Base-by-base conservation (phyloP, 2,888 invertebrate genomes). In the Drosophila sordidula region DNA sequence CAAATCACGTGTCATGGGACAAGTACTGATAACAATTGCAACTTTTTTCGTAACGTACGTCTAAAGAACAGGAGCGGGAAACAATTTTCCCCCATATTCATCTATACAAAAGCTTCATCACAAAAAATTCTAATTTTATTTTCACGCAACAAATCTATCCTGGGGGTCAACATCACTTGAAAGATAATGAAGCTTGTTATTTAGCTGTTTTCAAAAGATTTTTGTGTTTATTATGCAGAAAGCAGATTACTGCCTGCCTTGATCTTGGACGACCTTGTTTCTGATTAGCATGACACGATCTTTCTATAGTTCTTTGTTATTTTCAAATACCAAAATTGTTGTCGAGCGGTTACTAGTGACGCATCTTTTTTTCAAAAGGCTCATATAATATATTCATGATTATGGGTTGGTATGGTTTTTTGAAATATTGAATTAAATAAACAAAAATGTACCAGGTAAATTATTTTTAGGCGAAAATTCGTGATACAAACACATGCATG, bases 211-310 rank as follows among this genome's bases (percentile, higher is more conserved):
- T 83, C 47, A 70, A 73, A 59, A 68, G 73, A 74, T 52, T 72
- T 72, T 66, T 62, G 63, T 73, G 16, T 72, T 71, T 78, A 65
- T 71, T 69, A 86, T 86, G 72, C 83, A 83, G 82, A 82, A 67
- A 57, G 45, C 55, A 69, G 81, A 87, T 82, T 80, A 65, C 58
- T 50, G 52, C 52, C 46, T 65, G 75, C 76, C 75, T 89, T 89
- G 91, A 89, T 80, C 89, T 89, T 84, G 69, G 46, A 63, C 70
- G 85, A 83, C 88, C 80, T 80, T 75, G 78, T 79, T 86, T 86
- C 70, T 54, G 78, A 73, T 76, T 76, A 65, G 50, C 75, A 84
- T 75, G 75, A 80, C 78, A 70, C 78, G 68, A 62, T 72, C 63
- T 75, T 74, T 55, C 44, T 52, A 42, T 56, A 42, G 58, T 42